Base-by-base conservation (phyloP, 64 coral and sea anemone genomes). In the Pachyseris speciosa region DNA sequence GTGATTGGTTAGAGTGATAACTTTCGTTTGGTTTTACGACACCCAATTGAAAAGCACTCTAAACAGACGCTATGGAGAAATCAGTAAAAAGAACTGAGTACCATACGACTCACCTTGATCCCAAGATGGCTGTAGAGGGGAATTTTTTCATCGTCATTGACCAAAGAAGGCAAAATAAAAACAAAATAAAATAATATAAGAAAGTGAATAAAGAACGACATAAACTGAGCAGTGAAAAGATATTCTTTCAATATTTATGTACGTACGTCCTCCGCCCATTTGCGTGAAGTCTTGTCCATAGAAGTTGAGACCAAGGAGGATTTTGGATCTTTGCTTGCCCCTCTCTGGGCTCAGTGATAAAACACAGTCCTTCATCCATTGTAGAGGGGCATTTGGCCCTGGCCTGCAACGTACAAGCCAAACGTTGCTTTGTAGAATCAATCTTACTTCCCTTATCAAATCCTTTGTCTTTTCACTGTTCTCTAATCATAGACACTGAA, bases 231-330 rank as follows among this genome's bases (percentile, higher is more conserved):
- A 32, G 30, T 7, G 32, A 55, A 53, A 55, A 40, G 29, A 25
- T 11, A 63, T 9, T 12, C 9, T 9, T 37, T 17, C 30, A 58
- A 31, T 55, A 42, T 47, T 24, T 17, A 50, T 20, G 12, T 61
- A 93, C 94, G 72, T 52, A 99, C 97, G 85, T 70, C 47, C 39
- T 49, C 93, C 90, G 3, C 97, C 97, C 15, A 72, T 92, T 2
- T 86, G 80, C 1, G 93, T 74, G 44, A 90, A 99, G 68, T 99
- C 97, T 76, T 93, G 91, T 71, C 97, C 97, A 50, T 99, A 99
- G 59, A 99, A 99, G 89, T 95, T 99, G 65, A 99, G 91, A 15
- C 97, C 97, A 49, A 99, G 38, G 4, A 99, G 65, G 45, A 99
- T 90, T 86, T 99, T 99, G 9, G 85, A 84, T 17, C 97, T 69